Evolutionary conservation across 2,888 invertebrate species (phyloP).

Genomic region (Erebia palarica): DNA sequence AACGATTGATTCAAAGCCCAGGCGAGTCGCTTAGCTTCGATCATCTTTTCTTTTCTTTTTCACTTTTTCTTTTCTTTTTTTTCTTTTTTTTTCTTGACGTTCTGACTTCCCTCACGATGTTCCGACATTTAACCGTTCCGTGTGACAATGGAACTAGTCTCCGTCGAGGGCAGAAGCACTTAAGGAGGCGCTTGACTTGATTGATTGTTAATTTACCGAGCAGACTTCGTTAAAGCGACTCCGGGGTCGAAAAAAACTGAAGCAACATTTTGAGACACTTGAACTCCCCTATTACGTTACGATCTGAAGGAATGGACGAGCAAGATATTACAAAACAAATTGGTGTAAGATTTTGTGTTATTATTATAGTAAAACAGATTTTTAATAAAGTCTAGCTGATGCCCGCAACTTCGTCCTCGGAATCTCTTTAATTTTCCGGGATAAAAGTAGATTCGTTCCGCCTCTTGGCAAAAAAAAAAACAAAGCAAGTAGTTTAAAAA

Average conservation of each 20-base stretch:
- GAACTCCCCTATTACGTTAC: conserved; percentile 12
- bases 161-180: conserved; percentile 36
- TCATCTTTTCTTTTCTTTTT: no score
- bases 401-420: no score
- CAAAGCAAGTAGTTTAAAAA: no score
- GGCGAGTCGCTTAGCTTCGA: neutral
- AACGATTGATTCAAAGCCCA: no score
- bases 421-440: no score
- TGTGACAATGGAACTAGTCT: conserved; percentile 17
- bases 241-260: conserved; percentile 27
- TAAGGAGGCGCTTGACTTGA: conserved; percentile 44
- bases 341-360: neutral
- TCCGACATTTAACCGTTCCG: neutral
- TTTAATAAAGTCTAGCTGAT: no score
- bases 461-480: no score
- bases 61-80: no score
- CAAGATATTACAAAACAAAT: neutral
- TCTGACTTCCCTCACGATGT: no score
- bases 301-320: neutral
- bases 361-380: neutral
- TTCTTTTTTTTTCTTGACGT: no score
- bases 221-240: conserved; percentile 31
- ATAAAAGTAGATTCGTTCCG: no score
- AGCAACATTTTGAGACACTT: conserved; percentile 30
- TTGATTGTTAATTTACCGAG: conserved; percentile 49